Percentiles rank a stretch among this genome's conserved stretches.
These are phyloP conservation scores for Pitangus sulphuratus DNA, from an alignment of 2,797 vertebrate genomes.

Conservation along the genomic window DNA sequence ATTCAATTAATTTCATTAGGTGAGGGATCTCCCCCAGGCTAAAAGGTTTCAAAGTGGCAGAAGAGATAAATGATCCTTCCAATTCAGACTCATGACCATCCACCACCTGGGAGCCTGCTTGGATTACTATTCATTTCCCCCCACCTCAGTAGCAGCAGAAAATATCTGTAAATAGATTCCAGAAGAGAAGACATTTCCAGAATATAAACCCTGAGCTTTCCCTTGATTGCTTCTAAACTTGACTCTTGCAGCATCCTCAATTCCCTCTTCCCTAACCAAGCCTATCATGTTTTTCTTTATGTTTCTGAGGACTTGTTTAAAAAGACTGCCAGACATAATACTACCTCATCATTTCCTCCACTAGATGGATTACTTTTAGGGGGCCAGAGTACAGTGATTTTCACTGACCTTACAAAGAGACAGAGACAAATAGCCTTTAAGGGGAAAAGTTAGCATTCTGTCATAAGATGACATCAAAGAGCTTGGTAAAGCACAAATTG, in stretches of 20 bases:
- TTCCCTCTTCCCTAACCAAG: background rate
- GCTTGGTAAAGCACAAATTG: conserved; percentile 58
- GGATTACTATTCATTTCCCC: conserved; percentile 27
- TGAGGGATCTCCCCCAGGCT: conserved; percentile 42
- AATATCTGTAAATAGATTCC: conserved; percentile 43
- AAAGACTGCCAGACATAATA: conserved; percentile 22
- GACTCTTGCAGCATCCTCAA: background rate
- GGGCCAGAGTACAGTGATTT: conserved; percentile 22
- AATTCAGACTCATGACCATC: conserved; percentile 46
- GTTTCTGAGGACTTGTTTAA: conserved; percentile 44
- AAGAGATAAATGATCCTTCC: conserved; percentile 66
- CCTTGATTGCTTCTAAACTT: conserved; percentile 33
- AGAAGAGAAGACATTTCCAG: conserved; percentile 3
- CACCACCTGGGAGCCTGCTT: conserved; percentile 1
- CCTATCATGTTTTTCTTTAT: background rate
- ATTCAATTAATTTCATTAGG: conserved; percentile 67
- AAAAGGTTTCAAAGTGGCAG: conserved; percentile 46
- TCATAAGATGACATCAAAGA: conserved; percentile 39
- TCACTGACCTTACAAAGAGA: conserved; percentile 56
- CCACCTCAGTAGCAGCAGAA: background rate
- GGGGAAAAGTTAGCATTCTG: conserved; percentile 45
- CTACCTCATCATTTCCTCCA: conserved; percentile 50
- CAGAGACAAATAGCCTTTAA: conserved; percentile 50
- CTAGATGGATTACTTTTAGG: conserved; percentile 27
- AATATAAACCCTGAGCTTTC: conserved; percentile 20